Base-by-base conservation (phyloP, 2,888 invertebrate species). In the Temnothorax rugatulus region DNA sequence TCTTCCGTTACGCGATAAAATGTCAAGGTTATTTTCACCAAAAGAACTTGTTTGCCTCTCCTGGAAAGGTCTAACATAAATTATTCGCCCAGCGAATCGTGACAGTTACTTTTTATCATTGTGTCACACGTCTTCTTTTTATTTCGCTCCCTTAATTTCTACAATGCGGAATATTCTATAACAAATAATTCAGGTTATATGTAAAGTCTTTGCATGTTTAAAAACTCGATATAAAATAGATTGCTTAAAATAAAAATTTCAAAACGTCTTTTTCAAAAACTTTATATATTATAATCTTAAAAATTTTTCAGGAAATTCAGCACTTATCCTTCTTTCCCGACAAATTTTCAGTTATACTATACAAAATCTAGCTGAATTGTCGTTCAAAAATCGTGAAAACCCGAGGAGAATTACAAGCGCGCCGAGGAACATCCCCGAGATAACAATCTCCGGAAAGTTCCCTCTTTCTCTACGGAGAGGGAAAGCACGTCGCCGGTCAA, bases 21-120 rank as follows among this genome's bases (percentile, higher is more conserved):
- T 77, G 77, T 29, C 77, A 68, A 68, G 54, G n/a, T 68, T 77
- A 77, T 77, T 77, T 77, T 68, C 44, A 66, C 54, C 41, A n/a
- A 68, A 76, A 54, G 54, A 38, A 64, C 77, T 44, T 52, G 25
- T 52, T 64, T 52, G 15, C 29, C 52, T 64, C 64, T 52, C 25
- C n/a, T 44, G 29, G 15, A 54, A 77, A 77, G 54, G 66, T 66
- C 77, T 41, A 44, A 54, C 29, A 77, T 66, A 68, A 54, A 77
- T 77, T 77, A 68, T 77, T 57, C 11, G 44, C 54, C 29, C 54
- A 54, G 54, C 15, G 41, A 54, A 54, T 77, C 54, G 21, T 47
- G 54, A 76, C 41, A 66, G 5, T 68, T 77, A 41, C 52, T 64
- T 52, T 52, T 77, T 52, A 52, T 64, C 29, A 54, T 66, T 77